Conservation (phyloP, 2,113 vertebrate genomes). For the Podilymbus podiceps region DNA sequence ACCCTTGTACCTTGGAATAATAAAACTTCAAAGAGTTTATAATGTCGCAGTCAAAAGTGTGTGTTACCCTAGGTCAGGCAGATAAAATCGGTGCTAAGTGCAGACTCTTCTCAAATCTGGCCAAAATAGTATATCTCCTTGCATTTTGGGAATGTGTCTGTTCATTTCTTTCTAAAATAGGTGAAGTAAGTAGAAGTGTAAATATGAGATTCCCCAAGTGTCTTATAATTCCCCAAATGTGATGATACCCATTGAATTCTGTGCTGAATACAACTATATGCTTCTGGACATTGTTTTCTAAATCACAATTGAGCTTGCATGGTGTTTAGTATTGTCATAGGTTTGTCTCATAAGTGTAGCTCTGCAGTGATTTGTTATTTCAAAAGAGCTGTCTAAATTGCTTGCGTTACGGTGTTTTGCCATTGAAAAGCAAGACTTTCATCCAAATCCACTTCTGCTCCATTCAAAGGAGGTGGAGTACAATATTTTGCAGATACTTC, state of each 20-base stretch:
- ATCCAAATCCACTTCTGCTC: neutral
- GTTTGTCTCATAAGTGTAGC: neutral
- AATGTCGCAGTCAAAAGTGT: accelerated
- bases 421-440: neutral
- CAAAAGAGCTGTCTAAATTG: neutral
- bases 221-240: neutral
- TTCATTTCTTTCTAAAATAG: neutral
- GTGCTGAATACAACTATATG: neutral
- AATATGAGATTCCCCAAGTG: neutral
- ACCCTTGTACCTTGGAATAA: neutral
- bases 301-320: neutral
- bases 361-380: neutral
- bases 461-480: neutral
- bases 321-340: neutral
- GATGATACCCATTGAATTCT: neutral
- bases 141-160: neutral
- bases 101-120: neutral
- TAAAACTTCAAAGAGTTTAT: neutral
- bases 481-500: neutral
- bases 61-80: neutral
- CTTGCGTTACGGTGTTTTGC: neutral
- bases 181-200: neutral
- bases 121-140: neutral
- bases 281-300: neutral
- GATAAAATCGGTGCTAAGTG: neutral